Evolutionary conservation across 2,888 invertebrate genomes (phyloP).

Genomic region (Chymomyza caudatula): DNA sequence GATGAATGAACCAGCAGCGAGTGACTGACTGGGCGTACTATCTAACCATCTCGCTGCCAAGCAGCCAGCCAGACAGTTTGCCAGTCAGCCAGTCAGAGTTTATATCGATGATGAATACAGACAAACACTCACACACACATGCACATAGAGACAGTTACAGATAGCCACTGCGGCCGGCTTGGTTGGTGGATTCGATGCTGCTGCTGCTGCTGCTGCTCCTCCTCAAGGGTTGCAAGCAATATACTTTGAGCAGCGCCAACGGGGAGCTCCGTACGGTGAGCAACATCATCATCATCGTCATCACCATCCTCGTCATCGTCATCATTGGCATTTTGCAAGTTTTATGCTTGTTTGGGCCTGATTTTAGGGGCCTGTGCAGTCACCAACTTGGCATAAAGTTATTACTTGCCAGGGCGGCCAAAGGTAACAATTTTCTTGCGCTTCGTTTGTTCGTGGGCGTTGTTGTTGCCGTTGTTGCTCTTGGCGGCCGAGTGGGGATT

Average conservation of each 20-base stretch:
- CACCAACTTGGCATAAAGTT: constrained; percentile 48
- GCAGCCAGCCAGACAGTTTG: constrained; percentile 22
- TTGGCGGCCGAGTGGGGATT: constrained; percentile 27
- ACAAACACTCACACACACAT: constrained; percentile 26
- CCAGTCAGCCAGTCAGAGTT: constrained; percentile 34
- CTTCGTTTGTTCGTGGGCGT: not conserved
- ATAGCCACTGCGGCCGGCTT: not conserved
- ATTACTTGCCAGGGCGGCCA: constrained; percentile 35
- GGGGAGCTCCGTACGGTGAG: not conserved
- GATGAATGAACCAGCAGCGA: constrained; percentile 54
- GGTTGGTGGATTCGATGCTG: not conserved
- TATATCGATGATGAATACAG: constrained; percentile 70
- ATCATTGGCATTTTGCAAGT: constrained; percentile 57
- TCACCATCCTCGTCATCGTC: constrained; percentile 1
- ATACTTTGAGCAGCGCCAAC: not conserved
- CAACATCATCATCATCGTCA: not conserved
- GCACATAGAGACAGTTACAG: not conserved
- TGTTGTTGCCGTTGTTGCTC: not conserved
- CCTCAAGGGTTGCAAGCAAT: not conserved
- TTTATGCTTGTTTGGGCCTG: constrained; percentile 58
- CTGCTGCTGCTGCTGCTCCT: not conserved
- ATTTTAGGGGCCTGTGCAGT: constrained; percentile 42
- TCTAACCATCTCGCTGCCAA: constrained; percentile 41
- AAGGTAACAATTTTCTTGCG: constrained; percentile 45
- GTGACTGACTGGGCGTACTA: constrained; percentile 41